Conservation (phyloP, 2,113 vertebrate genomes). For the Plestiodon gilberti region DNA sequence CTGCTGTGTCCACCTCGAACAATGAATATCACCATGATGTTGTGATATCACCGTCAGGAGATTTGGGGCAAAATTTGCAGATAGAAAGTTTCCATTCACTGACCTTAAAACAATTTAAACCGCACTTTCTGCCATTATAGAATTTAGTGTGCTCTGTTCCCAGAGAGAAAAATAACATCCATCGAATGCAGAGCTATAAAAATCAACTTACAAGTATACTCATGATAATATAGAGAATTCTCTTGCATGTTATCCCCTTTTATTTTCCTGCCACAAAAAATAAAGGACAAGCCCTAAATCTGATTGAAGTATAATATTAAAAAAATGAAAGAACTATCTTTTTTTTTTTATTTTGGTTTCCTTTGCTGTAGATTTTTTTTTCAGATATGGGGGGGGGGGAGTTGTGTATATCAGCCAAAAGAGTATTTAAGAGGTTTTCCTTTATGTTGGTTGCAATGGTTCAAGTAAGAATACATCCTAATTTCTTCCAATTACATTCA, state of each 20-base stretch:
- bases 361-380: constrained; percentile 4
- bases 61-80: background rate
- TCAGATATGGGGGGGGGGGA: background rate
- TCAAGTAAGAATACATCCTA: background rate
- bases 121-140: constrained; percentile 16
- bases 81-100: constrained; percentile 14
- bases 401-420: background rate
- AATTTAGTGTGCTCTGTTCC: constrained; percentile 3
- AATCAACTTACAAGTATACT: background rate
- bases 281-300: constrained; percentile 31
- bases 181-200: constrained; percentile 21
- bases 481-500: background rate
- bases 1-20: background rate
- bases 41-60: background rate
- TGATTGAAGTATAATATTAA: background rate
- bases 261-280: constrained; percentile 50
- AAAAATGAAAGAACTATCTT: constrained; percentile 22
- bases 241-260: constrained; percentile 8
- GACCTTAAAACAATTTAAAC: constrained; percentile 36
- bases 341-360: constrained; percentile 17
- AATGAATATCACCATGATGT: background rate
- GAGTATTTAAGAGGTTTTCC: background rate
- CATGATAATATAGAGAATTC: constrained; percentile 1
- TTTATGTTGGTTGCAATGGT: background rate
- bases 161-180: constrained; percentile 26